phyloP scores from a whole-genome alignment of 2,113 vertebrate genomes.

The Dryoscopus gambensis region DNA sequence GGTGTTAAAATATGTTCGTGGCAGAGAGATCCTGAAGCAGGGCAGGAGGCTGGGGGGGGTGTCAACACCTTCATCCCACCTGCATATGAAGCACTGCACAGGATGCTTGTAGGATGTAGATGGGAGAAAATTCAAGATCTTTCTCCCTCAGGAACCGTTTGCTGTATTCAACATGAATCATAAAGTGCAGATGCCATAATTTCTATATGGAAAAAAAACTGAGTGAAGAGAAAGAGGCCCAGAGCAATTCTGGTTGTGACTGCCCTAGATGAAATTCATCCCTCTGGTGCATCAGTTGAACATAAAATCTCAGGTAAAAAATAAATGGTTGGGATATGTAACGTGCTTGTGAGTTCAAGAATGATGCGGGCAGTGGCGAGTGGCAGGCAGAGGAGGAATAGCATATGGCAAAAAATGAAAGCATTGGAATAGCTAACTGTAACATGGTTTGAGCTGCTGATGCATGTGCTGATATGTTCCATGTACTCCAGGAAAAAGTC shows the following conservation, averaged over 20 bases:
- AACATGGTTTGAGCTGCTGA: not conserved
- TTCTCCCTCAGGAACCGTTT: accelerated
- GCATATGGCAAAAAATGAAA: not conserved
- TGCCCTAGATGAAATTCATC: not conserved
- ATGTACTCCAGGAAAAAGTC: not conserved
- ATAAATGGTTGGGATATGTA: not conserved
- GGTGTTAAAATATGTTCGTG: not conserved
- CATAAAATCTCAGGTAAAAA: not conserved
- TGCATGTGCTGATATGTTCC: not conserved
- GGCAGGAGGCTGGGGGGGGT: not conserved
- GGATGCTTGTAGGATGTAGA: not conserved
- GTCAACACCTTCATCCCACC: not conserved
- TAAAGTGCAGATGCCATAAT: not conserved
- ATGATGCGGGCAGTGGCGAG: accelerated
- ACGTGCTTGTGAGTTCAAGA: not conserved
- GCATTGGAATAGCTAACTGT: not conserved
- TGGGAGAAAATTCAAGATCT: not conserved
- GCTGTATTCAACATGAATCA: not conserved
- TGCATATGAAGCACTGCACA: not conserved
- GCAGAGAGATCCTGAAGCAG: not conserved
- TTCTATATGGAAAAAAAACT: not conserved
- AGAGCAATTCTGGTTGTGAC: not conserved
- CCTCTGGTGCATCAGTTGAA: not conserved
- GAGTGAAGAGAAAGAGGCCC: not conserved
- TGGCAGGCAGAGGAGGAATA: not conserved